Conservation (phyloP, 2,888 invertebrate genomes). For the Mythimna pallens region DNA sequence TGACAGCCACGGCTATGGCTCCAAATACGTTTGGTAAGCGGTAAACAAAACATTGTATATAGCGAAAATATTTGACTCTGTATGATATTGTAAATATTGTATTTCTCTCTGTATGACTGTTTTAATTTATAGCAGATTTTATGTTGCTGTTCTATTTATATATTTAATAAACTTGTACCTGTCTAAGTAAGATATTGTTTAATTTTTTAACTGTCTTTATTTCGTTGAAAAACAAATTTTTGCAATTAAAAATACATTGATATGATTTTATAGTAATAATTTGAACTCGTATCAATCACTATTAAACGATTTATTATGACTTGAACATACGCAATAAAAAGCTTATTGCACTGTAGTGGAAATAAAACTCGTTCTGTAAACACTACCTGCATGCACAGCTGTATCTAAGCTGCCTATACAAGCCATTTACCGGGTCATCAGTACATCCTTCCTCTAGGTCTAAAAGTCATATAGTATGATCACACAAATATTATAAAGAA, state of each 20-base stretch:
- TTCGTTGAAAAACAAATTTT: not conserved
- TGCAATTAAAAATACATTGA: conserved; percentile 14
- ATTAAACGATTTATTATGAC: not conserved
- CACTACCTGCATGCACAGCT: not conserved
- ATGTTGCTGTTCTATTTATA: conserved; percentile 28
- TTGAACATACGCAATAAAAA: not conserved
- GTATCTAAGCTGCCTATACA: not conserved
- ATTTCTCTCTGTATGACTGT: conserved; percentile 41
- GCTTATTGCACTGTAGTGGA: not conserved
- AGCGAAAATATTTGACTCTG: conserved; percentile 1
- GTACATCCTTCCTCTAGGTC: conserved; percentile 24
- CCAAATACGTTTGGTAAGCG: conserved; percentile 75
- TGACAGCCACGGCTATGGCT: conserved; percentile 27
- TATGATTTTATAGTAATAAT: not conserved
- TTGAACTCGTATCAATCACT: not conserved
- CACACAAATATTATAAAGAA: too few relatives aligned
- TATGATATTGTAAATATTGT: conserved; percentile 50
- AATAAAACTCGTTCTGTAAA: not conserved
- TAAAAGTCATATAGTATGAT: too few relatives aligned
- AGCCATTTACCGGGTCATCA: not conserved
- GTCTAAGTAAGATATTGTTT: conserved; percentile 29
- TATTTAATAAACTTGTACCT: conserved; percentile 56
- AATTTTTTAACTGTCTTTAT: conserved; percentile 9
- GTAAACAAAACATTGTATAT: conserved; percentile 1
- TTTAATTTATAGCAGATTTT: conserved; percentile 50